Evolutionary conservation across 2,113 vertebrate species (phyloP).

Genomic region (Spizaetus ornatus): DNA sequence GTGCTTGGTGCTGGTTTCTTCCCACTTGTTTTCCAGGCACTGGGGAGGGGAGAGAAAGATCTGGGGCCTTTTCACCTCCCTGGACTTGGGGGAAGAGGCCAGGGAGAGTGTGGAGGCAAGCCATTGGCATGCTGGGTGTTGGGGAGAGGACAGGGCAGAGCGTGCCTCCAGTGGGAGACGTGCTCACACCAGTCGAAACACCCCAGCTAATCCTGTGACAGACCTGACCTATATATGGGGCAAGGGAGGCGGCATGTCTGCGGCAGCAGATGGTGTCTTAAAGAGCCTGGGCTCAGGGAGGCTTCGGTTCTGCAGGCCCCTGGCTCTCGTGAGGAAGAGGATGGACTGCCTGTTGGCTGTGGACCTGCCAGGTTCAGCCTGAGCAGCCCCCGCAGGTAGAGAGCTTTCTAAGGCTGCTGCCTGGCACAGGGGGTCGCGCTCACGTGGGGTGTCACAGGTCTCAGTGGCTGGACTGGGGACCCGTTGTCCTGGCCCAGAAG

Average conservation of each 20-base stretch:
- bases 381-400: not conserved
- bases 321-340: not conserved
- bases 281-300: not conserved
- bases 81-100: not conserved
- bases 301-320: not conserved
- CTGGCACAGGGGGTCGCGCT: not conserved
- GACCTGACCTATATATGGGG: conserved; percentile 62
- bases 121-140: fast-evolving
- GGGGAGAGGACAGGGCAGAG: not conserved
- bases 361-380: not conserved
- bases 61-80: not conserved
- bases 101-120: not conserved
- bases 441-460: not conserved
- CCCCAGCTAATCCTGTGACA: conserved; percentile 41
- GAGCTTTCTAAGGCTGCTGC: not conserved
- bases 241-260: conserved; percentile 6
- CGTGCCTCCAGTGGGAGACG: not conserved
- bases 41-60: not conserved
- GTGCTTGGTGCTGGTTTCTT: not conserved
- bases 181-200: not conserved
- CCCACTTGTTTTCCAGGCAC: not conserved
- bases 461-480: not conserved
- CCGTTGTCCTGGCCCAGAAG: not conserved
- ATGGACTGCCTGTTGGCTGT: not conserved
- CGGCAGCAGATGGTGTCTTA: conserved; percentile 44